phyloP scores from a whole-genome alignment of 53 echinoderm and acorn worm species.

The Luidia sarsii region DNA sequence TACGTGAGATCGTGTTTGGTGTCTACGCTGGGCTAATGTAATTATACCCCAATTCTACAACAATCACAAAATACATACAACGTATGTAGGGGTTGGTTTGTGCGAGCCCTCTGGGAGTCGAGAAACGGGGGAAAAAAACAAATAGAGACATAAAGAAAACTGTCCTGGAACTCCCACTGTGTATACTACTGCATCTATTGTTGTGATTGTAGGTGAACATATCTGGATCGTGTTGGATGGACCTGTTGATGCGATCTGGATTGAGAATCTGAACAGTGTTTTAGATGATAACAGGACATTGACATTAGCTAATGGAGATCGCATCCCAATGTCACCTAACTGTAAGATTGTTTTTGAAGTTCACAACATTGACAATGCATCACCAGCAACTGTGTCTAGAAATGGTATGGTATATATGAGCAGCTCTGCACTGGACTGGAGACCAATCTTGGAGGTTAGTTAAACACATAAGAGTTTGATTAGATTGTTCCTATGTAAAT shows the following conservation, averaged over 20 bases:
- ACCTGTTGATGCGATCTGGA: constrained; percentile 99
- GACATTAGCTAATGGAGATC: constrained; percentile 96
- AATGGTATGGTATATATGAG: constrained; percentile 99
- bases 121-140: not conserved
- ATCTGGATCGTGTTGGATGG: constrained; percentile 99
- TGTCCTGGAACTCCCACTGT: too few relatives aligned
- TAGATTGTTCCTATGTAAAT: too few relatives aligned
- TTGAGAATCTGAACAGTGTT: constrained; percentile 98
- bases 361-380: constrained; percentile 99
- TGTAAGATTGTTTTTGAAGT: constrained; percentile 99
- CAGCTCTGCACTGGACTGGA: constrained; percentile 94
- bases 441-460: constrained; percentile 89
- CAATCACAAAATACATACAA: too few relatives aligned
- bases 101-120: too few relatives aligned
- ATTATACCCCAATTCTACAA: too few relatives aligned
- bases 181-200: too few relatives aligned
- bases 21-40: too few relatives aligned
- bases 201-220: constrained; percentile 87
- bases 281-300: constrained; percentile 97
- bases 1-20: too few relatives aligned
- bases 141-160: not conserved
- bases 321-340: constrained; percentile 96
- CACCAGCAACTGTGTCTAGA: constrained; percentile 96
- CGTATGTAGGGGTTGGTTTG: too few relatives aligned
- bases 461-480: too few relatives aligned